These are phyloP conservation scores for Pandemis cinnamomeana DNA, from an alignment of 2,888 invertebrate species.

Conservation along the genomic window DNA sequence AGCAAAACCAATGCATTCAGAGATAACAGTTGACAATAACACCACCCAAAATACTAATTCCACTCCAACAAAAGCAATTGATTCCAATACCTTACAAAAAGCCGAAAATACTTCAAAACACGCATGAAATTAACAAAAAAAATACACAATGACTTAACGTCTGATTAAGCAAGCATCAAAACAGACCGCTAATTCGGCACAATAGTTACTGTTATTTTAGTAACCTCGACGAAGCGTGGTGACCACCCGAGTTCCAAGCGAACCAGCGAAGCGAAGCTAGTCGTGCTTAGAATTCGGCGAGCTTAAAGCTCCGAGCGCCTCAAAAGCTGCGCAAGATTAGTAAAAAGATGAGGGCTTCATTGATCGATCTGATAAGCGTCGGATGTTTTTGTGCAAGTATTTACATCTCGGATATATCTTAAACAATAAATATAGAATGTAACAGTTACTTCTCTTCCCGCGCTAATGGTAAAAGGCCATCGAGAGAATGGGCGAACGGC, in stretches of 20 bases:
- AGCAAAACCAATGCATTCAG: slow-evolving; percentile 56
- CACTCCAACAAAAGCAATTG: not conserved
- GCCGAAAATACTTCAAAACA: not conserved
- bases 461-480: no score
- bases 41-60: not conserved
- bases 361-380: not conserved
- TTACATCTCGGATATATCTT: no score
- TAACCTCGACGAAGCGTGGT: not conserved
- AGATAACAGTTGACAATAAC: not conserved
- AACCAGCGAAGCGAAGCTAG: slow-evolving; percentile 12
- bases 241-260: slow-evolving; percentile 10
- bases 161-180: slow-evolving; percentile 15
- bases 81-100: not conserved
- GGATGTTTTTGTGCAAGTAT: not conserved
- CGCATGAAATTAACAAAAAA: slow-evolving; percentile 24
- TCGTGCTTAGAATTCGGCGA: slow-evolving; percentile 15
- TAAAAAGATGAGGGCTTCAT: slow-evolving; percentile 10
- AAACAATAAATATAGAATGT: no score
- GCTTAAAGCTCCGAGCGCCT: slow-evolving; percentile 6
- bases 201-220: slow-evolving; percentile 18
- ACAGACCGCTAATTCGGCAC: slow-evolving; percentile 7
- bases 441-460: no score
- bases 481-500: no score
- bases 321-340: not conserved
- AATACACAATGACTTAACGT: slow-evolving; percentile 10